Evolutionary conservation across 2,888 invertebrate species (phyloP).

Genomic region (Acrocyrtus sp.): DNA sequence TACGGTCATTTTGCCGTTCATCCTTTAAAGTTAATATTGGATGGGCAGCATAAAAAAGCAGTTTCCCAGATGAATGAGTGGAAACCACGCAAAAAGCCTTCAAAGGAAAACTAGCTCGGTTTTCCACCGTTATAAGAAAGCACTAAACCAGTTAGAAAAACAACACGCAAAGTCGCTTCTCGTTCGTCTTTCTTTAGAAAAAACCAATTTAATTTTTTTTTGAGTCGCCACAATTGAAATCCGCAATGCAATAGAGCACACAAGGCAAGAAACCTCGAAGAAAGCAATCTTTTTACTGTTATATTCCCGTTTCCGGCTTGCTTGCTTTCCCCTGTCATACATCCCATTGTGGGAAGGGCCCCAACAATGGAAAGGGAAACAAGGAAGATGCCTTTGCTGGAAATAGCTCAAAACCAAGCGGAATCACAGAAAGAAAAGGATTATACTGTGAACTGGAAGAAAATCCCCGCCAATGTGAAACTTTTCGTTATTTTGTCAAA

Average conservation of each 20-base stretch:
- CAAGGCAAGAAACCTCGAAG: not conserved
- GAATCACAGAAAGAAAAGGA: constrained; percentile 27
- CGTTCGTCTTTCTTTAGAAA: constrained; percentile 16
- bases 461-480: constrained; percentile 23
- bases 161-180: no score
- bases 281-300: constrained; percentile 8
- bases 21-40: no score
- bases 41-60: no score
- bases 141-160: no score
- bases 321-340: constrained; percentile 5
- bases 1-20: no score
- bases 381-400: constrained; percentile 3
- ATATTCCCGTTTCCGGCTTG: constrained; percentile 5
- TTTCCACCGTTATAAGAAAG: no score
- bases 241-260: constrained; percentile 11
- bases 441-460: constrained; percentile 33
- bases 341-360: no score
- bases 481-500: no score
- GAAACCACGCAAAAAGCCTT: no score
- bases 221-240: constrained; percentile 26
- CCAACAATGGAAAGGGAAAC: not conserved
- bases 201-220: constrained; percentile 28
- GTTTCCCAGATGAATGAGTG: no score
- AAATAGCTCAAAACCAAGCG: constrained; percentile 12
- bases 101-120: no score